A percentile compares a stretch with the other conserved stretches of the same genome.
Conservation (phyloP, 2,113 vertebrate species). For the Ictidomys tridecemlineatus region DNA sequence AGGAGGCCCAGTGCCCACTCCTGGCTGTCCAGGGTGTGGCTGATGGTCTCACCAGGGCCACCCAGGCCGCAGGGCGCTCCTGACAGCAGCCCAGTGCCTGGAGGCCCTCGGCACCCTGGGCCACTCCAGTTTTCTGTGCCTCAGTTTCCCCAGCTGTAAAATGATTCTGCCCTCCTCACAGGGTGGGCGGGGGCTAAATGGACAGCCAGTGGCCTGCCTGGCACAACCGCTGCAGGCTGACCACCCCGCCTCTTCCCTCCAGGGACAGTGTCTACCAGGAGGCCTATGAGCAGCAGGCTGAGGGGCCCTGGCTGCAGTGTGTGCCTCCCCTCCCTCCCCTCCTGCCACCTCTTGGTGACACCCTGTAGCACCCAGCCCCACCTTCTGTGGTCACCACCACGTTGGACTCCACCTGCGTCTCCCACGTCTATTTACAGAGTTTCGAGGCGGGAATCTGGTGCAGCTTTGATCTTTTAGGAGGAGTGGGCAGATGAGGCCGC, state of each 20-base stretch:
- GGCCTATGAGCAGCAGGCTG: neutral
- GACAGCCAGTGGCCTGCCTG: neutral
- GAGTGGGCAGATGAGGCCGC: constrained; percentile 50
- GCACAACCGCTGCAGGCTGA: fast-evolving
- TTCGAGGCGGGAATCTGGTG: constrained; percentile 20
- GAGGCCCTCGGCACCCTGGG: neutral
- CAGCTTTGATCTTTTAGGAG: constrained; percentile 77
- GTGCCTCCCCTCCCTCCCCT: too few species aligned
- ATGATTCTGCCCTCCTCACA: neutral
- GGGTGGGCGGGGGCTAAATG: fast-evolving
- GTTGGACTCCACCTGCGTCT: neutral
- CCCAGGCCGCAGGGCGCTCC: fast-evolving
- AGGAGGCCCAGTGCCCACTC: neutral
- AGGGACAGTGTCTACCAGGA: neutral
- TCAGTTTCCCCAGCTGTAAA: neutral
- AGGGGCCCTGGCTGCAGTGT: neutral
- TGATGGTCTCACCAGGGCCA: neutral
- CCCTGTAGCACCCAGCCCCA: neutral
- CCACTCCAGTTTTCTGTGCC: neutral
- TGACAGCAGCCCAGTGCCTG: fast-evolving
- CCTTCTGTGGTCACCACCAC: neutral
- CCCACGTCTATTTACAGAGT: neutral
- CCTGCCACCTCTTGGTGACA: neutral
- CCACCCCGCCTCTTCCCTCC: neutral
- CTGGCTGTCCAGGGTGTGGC: neutral